phyloP scores from a whole-genome alignment of 2,797 vertebrate species.

The Pyrocephalus nanus region DNA sequence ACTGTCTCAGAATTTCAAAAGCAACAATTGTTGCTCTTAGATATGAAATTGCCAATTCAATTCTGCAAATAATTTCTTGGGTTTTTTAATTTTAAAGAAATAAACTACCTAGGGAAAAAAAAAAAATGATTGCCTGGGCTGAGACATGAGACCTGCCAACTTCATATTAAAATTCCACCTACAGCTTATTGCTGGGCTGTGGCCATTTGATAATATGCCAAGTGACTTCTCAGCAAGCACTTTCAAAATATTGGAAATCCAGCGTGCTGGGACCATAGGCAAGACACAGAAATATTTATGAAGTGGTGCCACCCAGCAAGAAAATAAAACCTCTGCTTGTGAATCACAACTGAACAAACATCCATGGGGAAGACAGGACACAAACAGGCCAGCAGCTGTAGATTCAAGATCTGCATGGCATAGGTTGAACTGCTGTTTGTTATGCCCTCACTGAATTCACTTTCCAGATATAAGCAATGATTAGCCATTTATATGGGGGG shows the following conservation, averaged over 20 bases:
- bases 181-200: not conserved
- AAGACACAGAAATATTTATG: slow-evolving; percentile 21
- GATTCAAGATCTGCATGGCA: not conserved
- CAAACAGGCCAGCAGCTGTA: not conserved
- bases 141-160: not conserved
- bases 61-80: not conserved
- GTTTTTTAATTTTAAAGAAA: not conserved
- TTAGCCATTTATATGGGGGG: not conserved
- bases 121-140: accelerated
- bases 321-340: not conserved
- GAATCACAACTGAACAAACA: not conserved
- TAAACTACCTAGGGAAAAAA: not conserved
- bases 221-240: not conserved
- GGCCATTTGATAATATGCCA: slow-evolving; percentile 27
- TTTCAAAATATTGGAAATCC: slow-evolving; percentile 22
- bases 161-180: slow-evolving; percentile 37
- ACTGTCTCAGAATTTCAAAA: not conserved
- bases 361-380: not conserved
- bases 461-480: not conserved
- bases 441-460: not conserved
- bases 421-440: not conserved
- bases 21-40: not conserved
- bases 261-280: not conserved
- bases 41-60: not conserved
- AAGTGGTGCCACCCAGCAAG: not conserved